A percentile compares a stretch with the other conserved stretches of the same genome.
These are phyloP conservation scores for Ramazzottius varieornatus DNA, from an alignment of 2,888 invertebrate genomes.

Conservation along the genomic window DNA sequence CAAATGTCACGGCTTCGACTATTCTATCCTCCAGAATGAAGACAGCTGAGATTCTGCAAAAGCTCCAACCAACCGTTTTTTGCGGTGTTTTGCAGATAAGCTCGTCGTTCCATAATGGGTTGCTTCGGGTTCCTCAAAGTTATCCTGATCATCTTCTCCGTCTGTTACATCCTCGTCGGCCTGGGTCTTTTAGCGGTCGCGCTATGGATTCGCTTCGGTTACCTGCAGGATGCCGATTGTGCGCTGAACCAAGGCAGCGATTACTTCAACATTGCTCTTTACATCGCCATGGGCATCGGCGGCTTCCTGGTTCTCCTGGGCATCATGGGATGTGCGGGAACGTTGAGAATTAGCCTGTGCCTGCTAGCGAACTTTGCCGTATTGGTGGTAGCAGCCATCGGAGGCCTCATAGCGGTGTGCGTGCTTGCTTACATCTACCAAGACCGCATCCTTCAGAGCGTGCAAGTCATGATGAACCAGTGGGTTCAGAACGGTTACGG, in stretches of 20 bases:
- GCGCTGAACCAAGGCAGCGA: not conserved
- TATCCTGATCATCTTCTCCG: not conserved
- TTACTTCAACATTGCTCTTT: not conserved
- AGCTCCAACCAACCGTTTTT: too few relatives aligned
- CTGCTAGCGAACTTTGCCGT: not conserved
- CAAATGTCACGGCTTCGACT: too few relatives aligned
- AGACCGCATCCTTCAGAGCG: not conserved
- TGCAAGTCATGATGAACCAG: not conserved
- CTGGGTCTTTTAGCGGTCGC: not conserved
- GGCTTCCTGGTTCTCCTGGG: slow-evolving; percentile 1
- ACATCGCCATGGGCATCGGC: not conserved
- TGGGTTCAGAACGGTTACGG: too few relatives aligned
- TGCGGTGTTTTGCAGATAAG: too few relatives aligned
- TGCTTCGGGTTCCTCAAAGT: not conserved
- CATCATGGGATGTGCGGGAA: not conserved
- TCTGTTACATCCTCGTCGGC: not conserved
- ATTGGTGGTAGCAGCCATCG: not conserved
- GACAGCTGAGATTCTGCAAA: too few relatives aligned
- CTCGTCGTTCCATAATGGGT: not conserved
- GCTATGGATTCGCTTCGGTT: not conserved
- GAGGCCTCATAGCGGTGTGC: not conserved
- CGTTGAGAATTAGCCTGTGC: not conserved
- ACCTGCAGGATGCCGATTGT: not conserved
- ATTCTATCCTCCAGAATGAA: too few relatives aligned
- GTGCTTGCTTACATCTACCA: not conserved